phyloP scores from a whole-genome alignment of 2,113 vertebrate species.

The Pluvialis apricaria region DNA sequence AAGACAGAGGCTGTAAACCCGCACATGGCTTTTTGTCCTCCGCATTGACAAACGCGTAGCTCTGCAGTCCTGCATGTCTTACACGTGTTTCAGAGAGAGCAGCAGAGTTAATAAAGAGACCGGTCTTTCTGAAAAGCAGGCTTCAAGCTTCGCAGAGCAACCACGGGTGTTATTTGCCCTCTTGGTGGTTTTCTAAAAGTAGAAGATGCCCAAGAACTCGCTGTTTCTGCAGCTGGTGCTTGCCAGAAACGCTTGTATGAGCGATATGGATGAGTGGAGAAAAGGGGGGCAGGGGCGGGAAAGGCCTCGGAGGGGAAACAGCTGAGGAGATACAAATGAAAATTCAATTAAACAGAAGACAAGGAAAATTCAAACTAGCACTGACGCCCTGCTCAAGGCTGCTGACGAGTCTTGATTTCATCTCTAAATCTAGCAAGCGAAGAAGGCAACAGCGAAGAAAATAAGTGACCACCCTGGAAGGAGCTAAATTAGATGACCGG shows the following conservation, averaged over 20 bases:
- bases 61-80: neutral
- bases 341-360: slow-evolving; percentile 59
- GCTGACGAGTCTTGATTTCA: neutral
- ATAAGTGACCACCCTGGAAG: neutral
- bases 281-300: neutral
- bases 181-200: slow-evolving; percentile 53
- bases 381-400: slow-evolving; percentile 4
- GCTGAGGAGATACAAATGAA: slow-evolving; percentile 20
- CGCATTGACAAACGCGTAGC: neutral
- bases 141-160: slow-evolving; percentile 10
- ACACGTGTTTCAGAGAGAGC: neutral
- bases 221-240: slow-evolving; percentile 60
- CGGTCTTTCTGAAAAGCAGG: neutral
- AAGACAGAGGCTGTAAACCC: neutral
- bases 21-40: neutral
- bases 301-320: slow-evolving; percentile 28
- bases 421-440: neutral
- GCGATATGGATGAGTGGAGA: slow-evolving; percentile 40
- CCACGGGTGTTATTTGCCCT: neutral
- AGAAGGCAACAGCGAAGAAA: neutral
- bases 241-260: slow-evolving; percentile 30
- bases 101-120: neutral
- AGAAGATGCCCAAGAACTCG: slow-evolving; percentile 42
- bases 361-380: slow-evolving; percentile 6
- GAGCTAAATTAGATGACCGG: neutral